These are phyloP conservation scores for Triplophysa yarkandensis DNA, from an alignment of 2,797 vertebrate genomes.

Conservation along the genomic window DNA sequence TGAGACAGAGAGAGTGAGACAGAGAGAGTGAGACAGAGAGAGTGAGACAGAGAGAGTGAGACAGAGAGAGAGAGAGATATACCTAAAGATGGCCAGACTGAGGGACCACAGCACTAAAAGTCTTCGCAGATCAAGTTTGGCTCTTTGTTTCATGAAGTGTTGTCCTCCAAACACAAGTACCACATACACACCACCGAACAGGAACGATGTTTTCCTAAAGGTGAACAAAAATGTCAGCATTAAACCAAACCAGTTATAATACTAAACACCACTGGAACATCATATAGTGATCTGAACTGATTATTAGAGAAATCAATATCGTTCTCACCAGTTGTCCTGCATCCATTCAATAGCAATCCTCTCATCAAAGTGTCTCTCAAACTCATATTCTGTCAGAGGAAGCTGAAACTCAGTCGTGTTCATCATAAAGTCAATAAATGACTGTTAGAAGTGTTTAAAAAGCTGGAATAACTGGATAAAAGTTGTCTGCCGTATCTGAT, in stretches of 20 bases:
- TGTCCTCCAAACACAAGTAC: constrained; percentile 79
- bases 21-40: too few species aligned
- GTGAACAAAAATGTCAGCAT: constrained; percentile 32
- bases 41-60: too few species aligned
- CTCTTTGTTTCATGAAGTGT: constrained; percentile 80
- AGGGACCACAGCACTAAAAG: constrained; percentile 84
- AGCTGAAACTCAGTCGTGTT: constrained; percentile 59
- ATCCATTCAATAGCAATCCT: constrained; percentile 74
- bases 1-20: too few species aligned
- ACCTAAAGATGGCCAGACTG: constrained; percentile 87
- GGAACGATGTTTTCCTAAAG: constrained; percentile 77
- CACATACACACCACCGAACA: constrained; percentile 78
- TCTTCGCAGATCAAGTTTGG: constrained; percentile 77
- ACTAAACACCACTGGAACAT: too few species aligned
- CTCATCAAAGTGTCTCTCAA: constrained; percentile 75
- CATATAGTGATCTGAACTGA: background rate
- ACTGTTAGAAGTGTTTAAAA: background rate
- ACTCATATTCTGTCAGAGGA: constrained; percentile 69
- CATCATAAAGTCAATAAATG: constrained; percentile 59
- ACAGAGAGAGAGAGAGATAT: constrained; percentile 14
- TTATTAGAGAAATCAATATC: background rate
- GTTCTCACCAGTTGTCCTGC: constrained; percentile 82
- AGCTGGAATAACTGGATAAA: background rate
- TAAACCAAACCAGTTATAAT: background rate
- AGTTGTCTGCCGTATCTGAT: background rate